These are phyloP conservation scores for Diadromus collaris DNA, from an alignment of 2,888 invertebrate genomes.

Conservation along the genomic window DNA sequence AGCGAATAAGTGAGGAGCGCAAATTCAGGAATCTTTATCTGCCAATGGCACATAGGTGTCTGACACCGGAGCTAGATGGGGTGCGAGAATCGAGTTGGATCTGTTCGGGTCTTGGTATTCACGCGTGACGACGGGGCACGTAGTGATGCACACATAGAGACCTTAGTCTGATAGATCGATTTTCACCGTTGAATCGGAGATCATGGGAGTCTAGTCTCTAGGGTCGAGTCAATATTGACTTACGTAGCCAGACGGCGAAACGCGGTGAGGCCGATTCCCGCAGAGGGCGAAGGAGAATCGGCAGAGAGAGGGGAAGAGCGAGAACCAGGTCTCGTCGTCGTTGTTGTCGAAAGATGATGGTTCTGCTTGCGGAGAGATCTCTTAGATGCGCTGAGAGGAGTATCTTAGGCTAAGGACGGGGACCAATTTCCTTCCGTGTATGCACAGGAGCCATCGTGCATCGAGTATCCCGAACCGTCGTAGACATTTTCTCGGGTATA, in stretches of 20 bases:
- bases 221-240: slow-evolving; percentile 72
- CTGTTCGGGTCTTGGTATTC: slow-evolving; percentile 19
- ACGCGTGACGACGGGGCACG: slow-evolving; percentile 25
- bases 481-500: slow-evolving; percentile 63
- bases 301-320: slow-evolving; percentile 53
- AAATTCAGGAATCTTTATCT: slow-evolving; percentile 23
- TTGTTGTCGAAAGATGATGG: slow-evolving; percentile 51
- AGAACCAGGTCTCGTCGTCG: slow-evolving; percentile 38
- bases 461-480: slow-evolving; percentile 68
- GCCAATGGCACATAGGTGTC: not conserved
- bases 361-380: slow-evolving; percentile 40
- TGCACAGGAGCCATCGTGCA: slow-evolving; percentile 69
- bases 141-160: slow-evolving; percentile 32
- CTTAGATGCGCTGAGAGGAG: slow-evolving; percentile 17
- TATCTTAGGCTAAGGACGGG: slow-evolving; percentile 40
- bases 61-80: slow-evolving; percentile 1
- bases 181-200: slow-evolving; percentile 69
- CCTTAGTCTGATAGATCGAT: slow-evolving; percentile 64
- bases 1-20: not conserved
- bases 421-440: slow-evolving; percentile 57
- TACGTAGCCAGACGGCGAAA: slow-evolving; percentile 63
- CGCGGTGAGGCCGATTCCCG: slow-evolving; percentile 54
- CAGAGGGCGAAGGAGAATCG: slow-evolving; percentile 52
- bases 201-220: slow-evolving; percentile 65
- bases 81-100: slow-evolving; percentile 4